A percentile compares a stretch with the other conserved stretches of the same genome.
Evolutionary conservation across 2,797 vertebrate genomes (phyloP).

Genomic region (Denticeps clupeoides): DNA sequence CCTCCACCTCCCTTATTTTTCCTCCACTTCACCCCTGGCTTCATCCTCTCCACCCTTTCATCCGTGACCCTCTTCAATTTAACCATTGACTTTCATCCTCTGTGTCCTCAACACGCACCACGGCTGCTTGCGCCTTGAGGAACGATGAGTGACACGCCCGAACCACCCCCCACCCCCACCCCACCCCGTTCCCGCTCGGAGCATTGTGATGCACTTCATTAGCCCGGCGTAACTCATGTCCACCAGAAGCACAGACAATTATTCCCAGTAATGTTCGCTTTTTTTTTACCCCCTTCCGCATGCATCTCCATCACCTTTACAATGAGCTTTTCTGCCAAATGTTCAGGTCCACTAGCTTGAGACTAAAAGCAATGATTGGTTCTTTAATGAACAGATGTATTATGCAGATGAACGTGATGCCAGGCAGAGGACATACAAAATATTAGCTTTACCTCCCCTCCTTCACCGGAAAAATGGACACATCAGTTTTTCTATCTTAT

Average conservation of each 20-base stretch:
- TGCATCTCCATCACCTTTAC: too few relatives aligned
- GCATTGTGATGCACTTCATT: too few relatives aligned
- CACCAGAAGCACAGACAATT: slow-evolving; percentile 9
- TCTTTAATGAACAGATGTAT: slow-evolving; percentile 20
- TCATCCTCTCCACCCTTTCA: background rate
- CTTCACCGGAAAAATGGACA: slow-evolving; percentile 13
- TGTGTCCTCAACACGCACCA: background rate
- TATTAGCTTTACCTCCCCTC: slow-evolving; percentile 26
- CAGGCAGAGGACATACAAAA: slow-evolving; percentile 16
- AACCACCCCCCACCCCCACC: background rate
- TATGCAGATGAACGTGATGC: slow-evolving; percentile 24
- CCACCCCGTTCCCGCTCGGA: background rate
- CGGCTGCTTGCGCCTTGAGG: background rate
- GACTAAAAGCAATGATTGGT: slow-evolving; percentile 25
- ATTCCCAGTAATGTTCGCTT: slow-evolving; percentile 8
- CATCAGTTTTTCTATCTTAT: slow-evolving; percentile 15
- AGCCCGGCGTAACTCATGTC: too few relatives aligned
- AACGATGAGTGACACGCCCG: background rate
- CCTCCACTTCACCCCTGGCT: background rate
- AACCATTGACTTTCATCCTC: slow-evolving; percentile 18
- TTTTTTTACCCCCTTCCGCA: slow-evolving; percentile 4
- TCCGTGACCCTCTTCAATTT: slow-evolving; percentile 15
- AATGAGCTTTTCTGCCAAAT: slow-evolving; percentile 16
- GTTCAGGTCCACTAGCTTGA: too few relatives aligned
- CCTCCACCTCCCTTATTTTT: slow-evolving; percentile 7